These are phyloP conservation scores for Gila orcuttii DNA, from an alignment of 2,113 vertebrate genomes.

Conservation along the genomic window DNA sequence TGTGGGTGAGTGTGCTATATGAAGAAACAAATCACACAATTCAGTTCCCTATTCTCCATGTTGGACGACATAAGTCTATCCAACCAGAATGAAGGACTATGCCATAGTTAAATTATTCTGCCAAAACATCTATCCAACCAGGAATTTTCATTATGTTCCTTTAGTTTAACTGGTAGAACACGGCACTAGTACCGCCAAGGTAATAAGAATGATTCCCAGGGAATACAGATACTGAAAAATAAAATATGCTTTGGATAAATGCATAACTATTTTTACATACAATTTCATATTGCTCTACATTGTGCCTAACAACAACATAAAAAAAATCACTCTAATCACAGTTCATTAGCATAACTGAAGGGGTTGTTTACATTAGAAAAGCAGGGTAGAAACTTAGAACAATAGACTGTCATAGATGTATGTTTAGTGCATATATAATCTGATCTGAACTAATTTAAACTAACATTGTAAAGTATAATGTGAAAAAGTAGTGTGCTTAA, in stretches of 20 bases:
- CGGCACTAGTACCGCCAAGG: background rate
- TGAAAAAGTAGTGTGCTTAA: too few relatives aligned
- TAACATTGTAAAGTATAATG: too few relatives aligned
- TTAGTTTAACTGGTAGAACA: background rate
- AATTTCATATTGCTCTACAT: background rate
- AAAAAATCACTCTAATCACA: background rate
- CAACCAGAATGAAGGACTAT: background rate
- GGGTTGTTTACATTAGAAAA: background rate
- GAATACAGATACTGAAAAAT: background rate
- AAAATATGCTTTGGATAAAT: background rate
- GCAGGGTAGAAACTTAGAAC: background rate
- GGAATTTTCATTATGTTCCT: background rate
- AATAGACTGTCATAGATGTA: background rate
- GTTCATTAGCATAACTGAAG: background rate
- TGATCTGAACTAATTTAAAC: too few relatives aligned
- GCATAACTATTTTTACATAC: background rate
- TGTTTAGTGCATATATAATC: too few relatives aligned
- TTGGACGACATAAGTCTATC: background rate
- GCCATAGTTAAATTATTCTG: constrained; percentile 5
- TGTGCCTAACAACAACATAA: background rate
- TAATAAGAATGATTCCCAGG: background rate
- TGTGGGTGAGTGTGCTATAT: constrained; percentile 41
- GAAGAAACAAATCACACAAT: constrained; percentile 34
- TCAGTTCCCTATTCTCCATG: constrained; percentile 38
- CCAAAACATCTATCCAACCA: constrained; percentile 5